Evolutionary conservation across 2,113 vertebrate genomes (phyloP), one percentile per base, ranked within the genome.

Genomic region (Conger conger): DNA sequence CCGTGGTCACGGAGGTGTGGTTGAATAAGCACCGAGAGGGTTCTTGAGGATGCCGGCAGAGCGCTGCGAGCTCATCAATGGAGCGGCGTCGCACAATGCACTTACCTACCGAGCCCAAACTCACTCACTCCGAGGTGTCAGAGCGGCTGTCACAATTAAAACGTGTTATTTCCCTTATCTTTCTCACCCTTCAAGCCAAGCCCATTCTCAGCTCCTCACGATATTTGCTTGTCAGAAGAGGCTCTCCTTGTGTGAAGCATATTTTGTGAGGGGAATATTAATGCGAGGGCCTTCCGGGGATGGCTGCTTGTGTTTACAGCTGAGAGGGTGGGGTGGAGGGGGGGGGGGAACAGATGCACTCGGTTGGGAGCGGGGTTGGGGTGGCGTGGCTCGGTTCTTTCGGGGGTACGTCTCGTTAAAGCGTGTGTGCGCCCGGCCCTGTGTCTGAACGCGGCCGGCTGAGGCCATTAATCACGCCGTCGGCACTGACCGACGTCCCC

Each of bases 301-400:
- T 73, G 17, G 17, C 18, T 23, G 18, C 37, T 79, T 79, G 20
- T 79, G 36, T 42, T 38, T 79, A 23, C 68, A n/a, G 68, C n/a
- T 33, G 68, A 13, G 27, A n/a, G 68, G 79, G 37, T 45, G 36
- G 79, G n/a, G n/a, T n/a, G n/a, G n/a, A n/a, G n/a, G n/a, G n/a
- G n/a, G n/a, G n/a, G n/a, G 30, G 20, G 68, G 1, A 73, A 13
- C 90, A 37, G 88, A 83, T 84, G 15, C 53, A 76, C n/a, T 82
- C 79, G 82, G 87, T 79, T 85, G 84, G 86, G 89, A 88, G 91
- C 89, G 6, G 2, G 87, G 85, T 87, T 83, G 45, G 3, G 88
- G 18, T 81, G 89, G 87, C 91, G 87, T 92, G 88, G 90, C 93
- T 92, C n/a, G 60, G 45, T 11, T 50, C 11, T 13, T 50, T 13